Percentiles rank a stretch among this genome's conserved stretches.
phyloP scores from a whole-genome alignment of 2,888 invertebrate species.

The Caenorhabditis angaria region DNA sequence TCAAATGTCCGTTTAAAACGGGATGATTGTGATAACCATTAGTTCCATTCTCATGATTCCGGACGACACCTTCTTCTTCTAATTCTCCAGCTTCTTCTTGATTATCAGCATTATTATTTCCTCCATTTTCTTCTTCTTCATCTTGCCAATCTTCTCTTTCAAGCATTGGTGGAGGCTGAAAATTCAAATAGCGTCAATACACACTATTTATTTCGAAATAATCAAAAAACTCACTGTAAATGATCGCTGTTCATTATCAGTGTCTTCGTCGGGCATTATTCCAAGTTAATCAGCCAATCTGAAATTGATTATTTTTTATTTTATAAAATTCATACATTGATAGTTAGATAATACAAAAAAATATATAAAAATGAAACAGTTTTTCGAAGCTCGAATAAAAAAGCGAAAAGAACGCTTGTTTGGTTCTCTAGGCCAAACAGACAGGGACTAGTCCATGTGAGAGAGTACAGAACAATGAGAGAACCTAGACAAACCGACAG shows the following conservation, averaged over 20 bases:
- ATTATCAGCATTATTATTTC: not conserved
- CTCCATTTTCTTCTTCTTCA: not conserved
- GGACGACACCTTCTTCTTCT: too few relatives aligned
- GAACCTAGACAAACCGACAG: not conserved
- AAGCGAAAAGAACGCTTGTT: not conserved
- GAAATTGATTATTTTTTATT: not conserved
- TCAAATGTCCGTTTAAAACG: too few relatives aligned
- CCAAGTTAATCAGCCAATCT: not conserved
- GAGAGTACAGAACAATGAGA: not conserved
- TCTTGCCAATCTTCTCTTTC: slow-evolving; percentile 5
- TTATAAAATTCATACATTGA: not conserved
- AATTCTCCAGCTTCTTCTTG: too few relatives aligned
- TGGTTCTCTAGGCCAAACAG: not conserved
- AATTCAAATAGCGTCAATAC: not conserved
- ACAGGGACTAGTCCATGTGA: not conserved
- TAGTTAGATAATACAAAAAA: too few relatives aligned
- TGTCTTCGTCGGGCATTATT: not conserved
- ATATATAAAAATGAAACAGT: not conserved
- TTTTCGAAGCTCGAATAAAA: too few relatives aligned
- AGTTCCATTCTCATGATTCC: too few relatives aligned
- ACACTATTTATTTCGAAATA: not conserved
- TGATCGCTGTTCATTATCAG: not conserved
- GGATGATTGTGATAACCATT: too few relatives aligned
- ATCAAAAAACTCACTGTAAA: not conserved
- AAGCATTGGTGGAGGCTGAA: not conserved